These are phyloP conservation scores for Indicator indicator DNA, from an alignment of 2,113 vertebrate genomes.

Conservation along the genomic window DNA sequence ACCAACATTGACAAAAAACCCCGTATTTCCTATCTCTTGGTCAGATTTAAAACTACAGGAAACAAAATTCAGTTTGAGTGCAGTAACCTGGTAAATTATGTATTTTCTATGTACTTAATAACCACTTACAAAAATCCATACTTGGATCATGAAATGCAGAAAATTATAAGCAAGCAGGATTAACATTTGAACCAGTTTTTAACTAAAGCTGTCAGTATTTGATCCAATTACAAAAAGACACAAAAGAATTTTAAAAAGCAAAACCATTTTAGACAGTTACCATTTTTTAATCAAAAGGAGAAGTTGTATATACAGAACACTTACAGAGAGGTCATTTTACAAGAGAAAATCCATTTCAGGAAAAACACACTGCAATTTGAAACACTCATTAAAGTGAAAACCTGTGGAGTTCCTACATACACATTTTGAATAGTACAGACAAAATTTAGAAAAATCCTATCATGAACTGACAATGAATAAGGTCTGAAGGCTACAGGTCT, in stretches of 20 bases:
- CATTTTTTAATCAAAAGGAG: not conserved
- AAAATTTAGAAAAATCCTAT: not conserved
- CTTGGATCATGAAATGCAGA: not conserved
- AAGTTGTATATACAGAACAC: not conserved
- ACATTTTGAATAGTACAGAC: not conserved
- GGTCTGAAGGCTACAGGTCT: not conserved
- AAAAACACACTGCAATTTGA: not conserved
- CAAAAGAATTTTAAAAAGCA: not conserved
- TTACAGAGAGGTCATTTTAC: not conserved
- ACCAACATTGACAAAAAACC: not conserved
- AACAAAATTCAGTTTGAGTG: not conserved
- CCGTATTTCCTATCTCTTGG: rapidly evolving
- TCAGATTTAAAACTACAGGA: not conserved
- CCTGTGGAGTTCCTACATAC: not conserved
- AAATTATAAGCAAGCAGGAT: not conserved
- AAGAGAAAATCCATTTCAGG: not conserved
- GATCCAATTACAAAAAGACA: not conserved
- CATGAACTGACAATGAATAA: not conserved
- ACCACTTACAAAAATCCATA: not conserved
- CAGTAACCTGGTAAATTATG: not conserved
- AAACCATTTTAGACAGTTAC: not conserved
- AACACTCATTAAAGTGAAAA: not conserved
- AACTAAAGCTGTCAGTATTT: not conserved
- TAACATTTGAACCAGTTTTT: not conserved
- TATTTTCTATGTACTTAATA: not conserved